Conservation (phyloP, 2,888 invertebrate species). For the Xestoiulus laeticollis region DNA sequence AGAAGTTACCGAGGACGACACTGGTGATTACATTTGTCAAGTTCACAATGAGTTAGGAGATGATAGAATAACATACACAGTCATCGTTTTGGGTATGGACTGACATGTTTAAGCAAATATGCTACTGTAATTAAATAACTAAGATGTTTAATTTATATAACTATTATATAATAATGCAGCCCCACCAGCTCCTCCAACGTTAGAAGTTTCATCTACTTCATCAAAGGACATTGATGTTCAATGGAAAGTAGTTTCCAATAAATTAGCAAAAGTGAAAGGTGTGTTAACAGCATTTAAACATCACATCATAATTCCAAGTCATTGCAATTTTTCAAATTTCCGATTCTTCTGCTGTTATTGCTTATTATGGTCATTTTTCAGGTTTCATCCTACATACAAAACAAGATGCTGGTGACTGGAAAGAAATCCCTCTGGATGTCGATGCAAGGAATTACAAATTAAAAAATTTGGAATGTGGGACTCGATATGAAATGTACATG, state of each 20-base stretch:
- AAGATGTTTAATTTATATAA: too few species aligned
- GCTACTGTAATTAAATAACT: too few species aligned
- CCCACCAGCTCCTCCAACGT: slow-evolving; percentile 58
- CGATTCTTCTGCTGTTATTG: too few species aligned
- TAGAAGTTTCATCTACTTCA: slow-evolving; percentile 56
- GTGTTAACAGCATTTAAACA: too few species aligned
- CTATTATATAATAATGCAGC: too few species aligned
- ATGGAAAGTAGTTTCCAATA: slow-evolving; percentile 54
- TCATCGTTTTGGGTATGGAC: slow-evolving; percentile 79
- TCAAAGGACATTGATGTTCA: slow-evolving; percentile 57
- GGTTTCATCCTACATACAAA: slow-evolving; percentile 40
- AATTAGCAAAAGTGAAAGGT: slow-evolving; percentile 48
- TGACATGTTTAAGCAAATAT: too few species aligned
- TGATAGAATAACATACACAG: slow-evolving; percentile 88
- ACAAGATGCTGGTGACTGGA: slow-evolving; percentile 49
- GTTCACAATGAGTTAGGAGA: slow-evolving; percentile 93
- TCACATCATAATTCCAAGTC: too few species aligned
- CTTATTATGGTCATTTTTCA: too few species aligned
- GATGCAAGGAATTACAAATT: slow-evolving; percentile 55
- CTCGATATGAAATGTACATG: slow-evolving; percentile 58
- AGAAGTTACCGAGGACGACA: slow-evolving; percentile 87
- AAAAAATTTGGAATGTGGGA: slow-evolving; percentile 56
- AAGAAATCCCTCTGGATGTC: slow-evolving; percentile 46
- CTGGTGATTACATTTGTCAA: slow-evolving; percentile 92
- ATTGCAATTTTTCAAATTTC: too few species aligned